Conservation (phyloP, 2,113 vertebrate genomes). For the Trochalopteron elliotii region DNA sequence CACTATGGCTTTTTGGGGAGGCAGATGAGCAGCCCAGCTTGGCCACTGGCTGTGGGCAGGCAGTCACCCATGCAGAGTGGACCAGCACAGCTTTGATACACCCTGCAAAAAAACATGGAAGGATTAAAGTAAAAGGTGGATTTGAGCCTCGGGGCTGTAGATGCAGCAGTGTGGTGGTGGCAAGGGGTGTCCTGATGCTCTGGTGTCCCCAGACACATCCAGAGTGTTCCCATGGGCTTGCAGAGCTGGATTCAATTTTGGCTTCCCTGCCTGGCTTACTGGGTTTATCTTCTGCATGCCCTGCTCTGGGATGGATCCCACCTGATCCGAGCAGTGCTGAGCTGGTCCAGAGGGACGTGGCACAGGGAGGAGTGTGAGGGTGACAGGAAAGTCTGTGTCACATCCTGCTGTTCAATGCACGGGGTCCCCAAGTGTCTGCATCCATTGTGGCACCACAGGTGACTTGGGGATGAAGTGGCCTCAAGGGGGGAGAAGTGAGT, state of each 20-base stretch:
- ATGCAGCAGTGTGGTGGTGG: not conserved
- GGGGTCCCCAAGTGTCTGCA: not conserved
- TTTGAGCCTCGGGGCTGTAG: not conserved
- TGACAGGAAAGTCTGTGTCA: not conserved
- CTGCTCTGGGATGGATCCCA: not conserved
- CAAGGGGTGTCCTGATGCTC: not conserved
- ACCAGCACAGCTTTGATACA: not conserved
- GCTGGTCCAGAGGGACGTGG: rapidly evolving
- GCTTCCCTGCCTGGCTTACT: not conserved
- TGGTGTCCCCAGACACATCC: not conserved
- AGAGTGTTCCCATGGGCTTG: not conserved
- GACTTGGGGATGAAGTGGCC: not conserved
- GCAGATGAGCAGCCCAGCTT: not conserved
- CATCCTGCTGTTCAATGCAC: rapidly evolving
- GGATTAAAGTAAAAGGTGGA: not conserved
- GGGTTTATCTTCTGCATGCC: not conserved
- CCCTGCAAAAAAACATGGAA: not conserved
- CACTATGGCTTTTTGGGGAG: not conserved
- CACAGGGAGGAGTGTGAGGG: not conserved
- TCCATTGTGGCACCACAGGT: not conserved
- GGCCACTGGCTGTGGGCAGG: not conserved
- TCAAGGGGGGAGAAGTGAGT: not conserved
- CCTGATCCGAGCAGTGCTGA: not conserved
- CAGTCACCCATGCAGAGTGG: rapidly evolving
- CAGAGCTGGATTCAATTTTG: not conserved